Base-by-base conservation (phyloP, 2,888 invertebrate genomes). In the Lasioglossum figueresi region DNA sequence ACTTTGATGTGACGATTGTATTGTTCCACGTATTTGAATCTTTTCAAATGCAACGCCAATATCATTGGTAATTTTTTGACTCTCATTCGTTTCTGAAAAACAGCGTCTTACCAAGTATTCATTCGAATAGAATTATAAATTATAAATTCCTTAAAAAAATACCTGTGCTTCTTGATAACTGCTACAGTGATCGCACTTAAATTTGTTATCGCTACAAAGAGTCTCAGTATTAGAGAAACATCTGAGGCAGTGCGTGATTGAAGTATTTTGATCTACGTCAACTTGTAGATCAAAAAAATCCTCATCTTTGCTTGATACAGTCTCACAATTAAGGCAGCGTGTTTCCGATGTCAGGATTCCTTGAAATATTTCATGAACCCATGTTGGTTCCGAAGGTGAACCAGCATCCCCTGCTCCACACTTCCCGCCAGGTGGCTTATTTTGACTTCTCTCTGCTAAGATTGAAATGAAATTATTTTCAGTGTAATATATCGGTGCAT, bases 351-450 rank as follows among this genome's bases (percentile, higher is more conserved):
- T 99, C 88, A 99, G 96, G 79, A 99, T 99, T 89, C 99, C 99
- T 96, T 99, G 99, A 96, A 99, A 99, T 94, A 99, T 99, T 95
- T 99, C 99, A 95, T 99, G 99, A 85, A 99, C 99, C 99, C 99
- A 99, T 1, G 99, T 99, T 76, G 99, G 98, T 93, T 99, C 99
- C 0, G 97, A 95, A 95, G 95, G 95, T 91, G 97, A 95, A 90
- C 96, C 96, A 90, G 96, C 96, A 94, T 96, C 96, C 86, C 96
- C 96, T 68, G 95, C 95, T 86, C 95, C 94, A 84, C 95, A 95
- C 95, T 95, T 95, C 71, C 94, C 94, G 66, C 94, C 93, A 16
- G 92, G 96, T 83, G 96, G 95, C 85, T 97, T 96, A 95, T 96
- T 97, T 94, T 97, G 97, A 95, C 97, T 97, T 93, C 97, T 96